Evolutionary conservation across 2,113 vertebrate genomes (phyloP), one percentile per base, ranked within the genome.

Genomic region (Alexandromys fortis): DNA sequence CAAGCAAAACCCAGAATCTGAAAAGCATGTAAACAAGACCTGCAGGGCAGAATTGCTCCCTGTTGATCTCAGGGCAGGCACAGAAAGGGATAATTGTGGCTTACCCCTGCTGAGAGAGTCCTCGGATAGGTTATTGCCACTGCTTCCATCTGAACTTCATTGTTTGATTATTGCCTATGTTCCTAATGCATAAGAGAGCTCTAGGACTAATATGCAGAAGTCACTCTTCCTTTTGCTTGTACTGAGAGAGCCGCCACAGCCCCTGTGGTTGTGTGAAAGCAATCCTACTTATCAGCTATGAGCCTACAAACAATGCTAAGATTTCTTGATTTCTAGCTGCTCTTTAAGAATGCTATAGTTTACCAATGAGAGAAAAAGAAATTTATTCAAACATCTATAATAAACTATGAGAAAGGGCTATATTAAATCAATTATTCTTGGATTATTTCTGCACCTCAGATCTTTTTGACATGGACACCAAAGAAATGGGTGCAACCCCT

Each of bases 351-450:
- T 73, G 17, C 16, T 70, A 4, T 38, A 93, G n/a, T 78, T 89
- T 67, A 75, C 94, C 77, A 95, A 91, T 33, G 47, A 35, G 45
- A n/a, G 55, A 91, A 94, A 95, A 91, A 96, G 55, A 89, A 77
- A 72, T 75, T 65, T 90, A 87, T 83, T 94, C 42, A 93, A 97
- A 67, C n/a, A 91, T 10, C 28, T 52, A 76, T 45, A 81, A 89
- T 52, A 89, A 92, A 83, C 33, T 30, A 7, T 87, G 35, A 87
- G 38, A 47, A 33, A 86, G 4, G 5, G 49, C 83, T 92, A 4
- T n/a, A 61, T 7, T 82, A 76, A 82, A 42, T 93, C 68, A 76
- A 68, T 72, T 72, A 12, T 77, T 93, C 17, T 92, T 78, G 52
- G 65, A 87, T 45, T 65, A 42, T 90, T 94, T 78, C 85, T 45